Evolutionary conservation across 2,888 invertebrate species (phyloP), one percentile per base, ranked within the genome.

Genomic region (Sericinus montela): DNA sequence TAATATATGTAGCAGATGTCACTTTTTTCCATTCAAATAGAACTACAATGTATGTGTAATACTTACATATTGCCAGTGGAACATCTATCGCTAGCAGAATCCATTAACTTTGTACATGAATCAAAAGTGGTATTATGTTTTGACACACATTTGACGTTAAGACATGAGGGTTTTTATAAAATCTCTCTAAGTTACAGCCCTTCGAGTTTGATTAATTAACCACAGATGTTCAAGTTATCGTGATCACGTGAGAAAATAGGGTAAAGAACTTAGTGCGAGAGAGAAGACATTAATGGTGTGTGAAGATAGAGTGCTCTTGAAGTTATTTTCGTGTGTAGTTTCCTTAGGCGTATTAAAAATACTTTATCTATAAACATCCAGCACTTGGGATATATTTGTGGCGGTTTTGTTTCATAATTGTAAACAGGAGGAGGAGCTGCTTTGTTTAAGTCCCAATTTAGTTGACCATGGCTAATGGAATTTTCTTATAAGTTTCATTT

Each of bases 241-340:
- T 59, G 58, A 62, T 72, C 67, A 72, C 77, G 78, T 84, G 85
- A 77, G 84, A 83, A 80, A 75, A 75, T 73, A 72, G 67, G 69
- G 67, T 58, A 56, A 60, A 63, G 65, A 58, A 63, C 56, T 54
- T 52, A 53, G 59, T 58, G 57, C 44, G 57, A 65, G 63, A 57
- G 68, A 69, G 72, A 72, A 69, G 63, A 59, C 57, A 55, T 53
- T 64, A 69, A 58, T 59, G 49, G 67, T 58, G 60, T 50, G 67
- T 58, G 62, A 61, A 64, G 56, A 61, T 54, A 62, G 58, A 44
- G 36, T 37, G 44, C 51, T 45, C 53, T 39, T 46, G 37, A 44
- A 41, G 54, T 55, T 63, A 60, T 63, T 60, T 55, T 48, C 45
- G 55, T 45, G 54, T 38, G 45, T n/a, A 11, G 6, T 52, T 51